A percentile compares a stretch with the other conserved stretches of the same genome.
phyloP scores from a whole-genome alignment of 2,113 vertebrate genomes.

The Passer domesticus region DNA sequence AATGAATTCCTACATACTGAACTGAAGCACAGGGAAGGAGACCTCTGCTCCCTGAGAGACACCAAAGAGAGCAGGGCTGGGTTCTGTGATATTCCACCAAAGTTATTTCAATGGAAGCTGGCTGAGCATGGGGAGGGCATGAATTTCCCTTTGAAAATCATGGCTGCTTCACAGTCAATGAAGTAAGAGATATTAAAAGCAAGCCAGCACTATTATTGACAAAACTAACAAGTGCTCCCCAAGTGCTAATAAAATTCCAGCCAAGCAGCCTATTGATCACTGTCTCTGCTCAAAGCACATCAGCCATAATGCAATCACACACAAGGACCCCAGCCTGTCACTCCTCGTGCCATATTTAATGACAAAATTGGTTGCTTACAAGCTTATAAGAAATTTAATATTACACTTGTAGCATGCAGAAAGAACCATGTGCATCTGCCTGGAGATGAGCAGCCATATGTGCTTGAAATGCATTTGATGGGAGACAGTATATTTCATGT shows the following conservation, averaged over 20 bases:
- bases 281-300: neutral
- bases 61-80: neutral
- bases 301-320: neutral
- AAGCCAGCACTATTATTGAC: constrained; percentile 34
- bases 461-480: neutral
- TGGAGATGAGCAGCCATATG: neutral
- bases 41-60: neutral
- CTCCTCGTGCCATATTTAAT: constrained; percentile 8
- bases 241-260: constrained; percentile 27
- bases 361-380: constrained; percentile 17
- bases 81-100: neutral
- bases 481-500: neutral
- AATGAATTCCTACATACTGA: neutral
- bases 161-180: neutral
- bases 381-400: neutral
- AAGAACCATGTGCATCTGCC: neutral
- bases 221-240: constrained; percentile 39
- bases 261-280: neutral
- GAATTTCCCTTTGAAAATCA: neutral
- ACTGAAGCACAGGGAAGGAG: neutral
- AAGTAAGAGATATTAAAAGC: constrained; percentile 9
- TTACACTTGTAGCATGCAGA: neutral
- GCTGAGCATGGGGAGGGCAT: neutral
- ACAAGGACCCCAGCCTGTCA: neutral
- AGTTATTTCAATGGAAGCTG: neutral